Conservation (phyloP, 53 echinoderm and acorn worm genomes). For the Temnopleurus reevesii region DNA sequence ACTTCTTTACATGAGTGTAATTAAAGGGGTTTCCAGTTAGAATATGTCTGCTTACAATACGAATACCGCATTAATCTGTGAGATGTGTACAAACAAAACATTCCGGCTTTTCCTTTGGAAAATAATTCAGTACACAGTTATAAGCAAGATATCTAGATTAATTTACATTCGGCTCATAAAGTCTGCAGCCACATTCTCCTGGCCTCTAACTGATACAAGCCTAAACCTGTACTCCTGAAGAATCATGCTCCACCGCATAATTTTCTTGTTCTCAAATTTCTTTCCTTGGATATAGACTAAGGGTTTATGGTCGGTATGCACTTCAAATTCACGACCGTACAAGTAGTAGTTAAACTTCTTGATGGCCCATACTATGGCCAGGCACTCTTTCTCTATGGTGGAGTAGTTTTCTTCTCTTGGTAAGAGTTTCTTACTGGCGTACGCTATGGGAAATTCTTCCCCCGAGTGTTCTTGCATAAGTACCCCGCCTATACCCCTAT, state of each 20-base stretch:
- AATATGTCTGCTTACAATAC: no score
- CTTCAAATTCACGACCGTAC: slow-evolving; percentile 55
- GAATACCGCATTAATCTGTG: no score
- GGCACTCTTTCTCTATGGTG: slow-evolving; percentile 69
- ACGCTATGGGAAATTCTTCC: slow-evolving; percentile 48
- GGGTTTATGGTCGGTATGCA: slow-evolving; percentile 74
- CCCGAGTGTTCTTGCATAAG: slow-evolving; percentile 59
- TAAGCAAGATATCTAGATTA: no score
- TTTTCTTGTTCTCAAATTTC: slow-evolving; percentile 51
- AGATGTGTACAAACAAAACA: no score
- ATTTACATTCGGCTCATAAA: slow-evolving; percentile 36
- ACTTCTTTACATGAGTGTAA: no score
- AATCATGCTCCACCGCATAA: slow-evolving; percentile 65
- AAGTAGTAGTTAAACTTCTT: slow-evolving; percentile 64
- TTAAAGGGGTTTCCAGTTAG: no score
- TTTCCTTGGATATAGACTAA: slow-evolving; percentile 60
- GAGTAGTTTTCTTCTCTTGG: slow-evolving; percentile 64
- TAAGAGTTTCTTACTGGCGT: slow-evolving; percentile 45
- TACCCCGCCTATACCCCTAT: slow-evolving; percentile 64
- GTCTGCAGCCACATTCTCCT: slow-evolving; percentile 66
- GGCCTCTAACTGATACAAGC: slow-evolving; percentile 47
- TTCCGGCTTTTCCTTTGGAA: no score
- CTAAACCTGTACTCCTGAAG: slow-evolving; percentile 55
- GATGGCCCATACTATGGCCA: slow-evolving; percentile 63
- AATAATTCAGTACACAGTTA: no score